These are phyloP conservation scores for Heliconius melpomene DNA, from an alignment of 1,140 invertebrate genomes.

Conservation along the genomic window DNA sequence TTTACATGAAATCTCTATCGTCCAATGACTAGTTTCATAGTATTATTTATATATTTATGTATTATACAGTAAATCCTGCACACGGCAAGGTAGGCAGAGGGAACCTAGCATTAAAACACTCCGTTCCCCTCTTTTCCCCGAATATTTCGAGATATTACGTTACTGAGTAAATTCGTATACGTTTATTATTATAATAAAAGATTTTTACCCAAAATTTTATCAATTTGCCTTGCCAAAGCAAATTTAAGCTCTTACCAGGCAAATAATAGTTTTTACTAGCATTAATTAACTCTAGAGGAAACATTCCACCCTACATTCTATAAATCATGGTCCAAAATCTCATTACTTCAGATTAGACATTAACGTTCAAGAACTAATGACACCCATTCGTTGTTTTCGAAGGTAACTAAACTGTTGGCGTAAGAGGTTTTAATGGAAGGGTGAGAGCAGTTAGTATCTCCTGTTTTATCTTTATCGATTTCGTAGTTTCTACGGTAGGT, in stretches of 20 bases:
- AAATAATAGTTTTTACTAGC: background rate
- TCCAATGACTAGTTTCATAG: background rate
- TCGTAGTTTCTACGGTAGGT: background rate
- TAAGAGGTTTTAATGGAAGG: constrained; percentile 14
- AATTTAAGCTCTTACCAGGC: background rate
- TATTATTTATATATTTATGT: too few relatives aligned
- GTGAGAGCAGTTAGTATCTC: constrained; percentile 6
- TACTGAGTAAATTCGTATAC: too few relatives aligned
- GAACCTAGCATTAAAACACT: too few relatives aligned
- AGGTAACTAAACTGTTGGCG: constrained; percentile 14
- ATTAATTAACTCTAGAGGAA: background rate
- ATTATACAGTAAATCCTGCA: too few relatives aligned
- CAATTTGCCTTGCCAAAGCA: too few relatives aligned
- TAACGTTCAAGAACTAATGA: constrained; percentile 15
- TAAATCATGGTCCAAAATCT: constrained; percentile 13
- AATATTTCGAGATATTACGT: too few relatives aligned
- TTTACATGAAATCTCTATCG: background rate
- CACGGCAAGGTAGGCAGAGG: too few relatives aligned
- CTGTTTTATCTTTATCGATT: background rate
- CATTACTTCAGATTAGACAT: constrained; percentile 12
- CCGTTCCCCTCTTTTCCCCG: too few relatives aligned
- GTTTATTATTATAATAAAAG: too few relatives aligned
- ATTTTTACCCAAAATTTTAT: background rate
- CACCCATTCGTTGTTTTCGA: constrained; percentile 12
- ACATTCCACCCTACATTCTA: background rate